A percentile compares a stretch with the other conserved stretches of the same genome.
Conservation (phyloP, 2,113 vertebrate species). For the Upupa epops region DNA sequence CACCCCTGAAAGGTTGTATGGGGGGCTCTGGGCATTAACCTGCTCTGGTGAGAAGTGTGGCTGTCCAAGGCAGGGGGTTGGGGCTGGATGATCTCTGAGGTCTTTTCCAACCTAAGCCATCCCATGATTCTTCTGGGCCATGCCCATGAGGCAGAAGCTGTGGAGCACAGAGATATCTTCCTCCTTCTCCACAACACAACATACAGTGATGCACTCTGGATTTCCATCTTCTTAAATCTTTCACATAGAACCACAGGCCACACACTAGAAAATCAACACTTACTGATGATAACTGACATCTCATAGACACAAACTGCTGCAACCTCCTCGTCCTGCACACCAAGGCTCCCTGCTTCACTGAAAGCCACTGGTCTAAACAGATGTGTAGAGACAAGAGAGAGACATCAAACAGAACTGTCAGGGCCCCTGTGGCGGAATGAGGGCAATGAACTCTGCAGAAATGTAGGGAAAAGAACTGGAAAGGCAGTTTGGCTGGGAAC, state of each 20-base stretch:
- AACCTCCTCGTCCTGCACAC: not conserved
- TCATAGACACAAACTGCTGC: not conserved
- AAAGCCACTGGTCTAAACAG: not conserved
- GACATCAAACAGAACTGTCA: not conserved
- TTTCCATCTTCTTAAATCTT: not conserved
- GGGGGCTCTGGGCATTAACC: too few species aligned
- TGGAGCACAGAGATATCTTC: fast-evolving
- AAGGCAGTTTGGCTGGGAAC: constrained; percentile 47
- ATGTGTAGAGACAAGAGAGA: not conserved
- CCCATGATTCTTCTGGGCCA: not conserved
- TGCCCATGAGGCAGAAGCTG: fast-evolving
- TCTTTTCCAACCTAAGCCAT: too few species aligned
- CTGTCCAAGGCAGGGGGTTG: too few species aligned
- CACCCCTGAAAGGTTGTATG: too few species aligned
- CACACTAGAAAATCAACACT: not conserved
- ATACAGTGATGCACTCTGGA: not conserved
- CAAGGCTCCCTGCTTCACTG: not conserved
- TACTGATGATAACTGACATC: not conserved
- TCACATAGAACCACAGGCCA: not conserved
- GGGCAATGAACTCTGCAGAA: constrained; percentile 49
- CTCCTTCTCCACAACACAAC: not conserved
- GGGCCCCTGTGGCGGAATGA: not conserved
- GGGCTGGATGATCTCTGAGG: too few species aligned
- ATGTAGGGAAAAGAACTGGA: constrained; percentile 25
- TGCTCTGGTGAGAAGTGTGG: too few species aligned